These are phyloP conservation scores for Zosterops japonicus DNA, from an alignment of 2,113 vertebrate genomes.

Conservation along the genomic window DNA sequence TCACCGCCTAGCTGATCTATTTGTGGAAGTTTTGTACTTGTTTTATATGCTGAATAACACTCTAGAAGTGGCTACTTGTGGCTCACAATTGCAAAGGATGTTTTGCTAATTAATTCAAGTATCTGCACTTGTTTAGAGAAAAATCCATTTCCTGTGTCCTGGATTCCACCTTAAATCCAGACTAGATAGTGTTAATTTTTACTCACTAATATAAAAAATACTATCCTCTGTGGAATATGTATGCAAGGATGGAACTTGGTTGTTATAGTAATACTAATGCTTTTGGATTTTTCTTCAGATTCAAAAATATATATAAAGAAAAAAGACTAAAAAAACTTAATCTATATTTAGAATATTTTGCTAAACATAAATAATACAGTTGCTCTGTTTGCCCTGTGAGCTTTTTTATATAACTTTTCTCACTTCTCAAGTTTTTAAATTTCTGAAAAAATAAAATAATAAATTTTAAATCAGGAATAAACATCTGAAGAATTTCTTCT, in stretches of 20 bases:
- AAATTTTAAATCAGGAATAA: background rate
- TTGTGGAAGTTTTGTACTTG: background rate
- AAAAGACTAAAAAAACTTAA: background rate
- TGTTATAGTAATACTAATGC: conserved; percentile 40
- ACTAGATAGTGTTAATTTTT: background rate
- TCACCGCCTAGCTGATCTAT: background rate
- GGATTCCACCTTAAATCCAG: background rate
- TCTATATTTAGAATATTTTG: background rate
- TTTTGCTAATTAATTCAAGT: background rate
- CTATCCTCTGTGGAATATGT: background rate
- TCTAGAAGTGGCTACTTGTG: background rate
- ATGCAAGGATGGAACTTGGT: background rate
- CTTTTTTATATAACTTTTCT: background rate
- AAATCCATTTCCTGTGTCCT: background rate
- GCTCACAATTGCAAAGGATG: background rate
- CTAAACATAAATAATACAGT: background rate
- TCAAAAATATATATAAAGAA: background rate
- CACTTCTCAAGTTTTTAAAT: background rate
- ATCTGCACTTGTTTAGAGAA: background rate
- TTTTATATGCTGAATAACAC: background rate
- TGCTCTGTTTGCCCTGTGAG: background rate
- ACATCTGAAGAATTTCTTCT: background rate
- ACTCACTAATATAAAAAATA: background rate
- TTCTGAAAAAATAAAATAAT: background rate
- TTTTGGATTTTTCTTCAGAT: background rate